Conservation (phyloP, 2,888 invertebrate genomes). For the Aleiodes testaceus region DNA sequence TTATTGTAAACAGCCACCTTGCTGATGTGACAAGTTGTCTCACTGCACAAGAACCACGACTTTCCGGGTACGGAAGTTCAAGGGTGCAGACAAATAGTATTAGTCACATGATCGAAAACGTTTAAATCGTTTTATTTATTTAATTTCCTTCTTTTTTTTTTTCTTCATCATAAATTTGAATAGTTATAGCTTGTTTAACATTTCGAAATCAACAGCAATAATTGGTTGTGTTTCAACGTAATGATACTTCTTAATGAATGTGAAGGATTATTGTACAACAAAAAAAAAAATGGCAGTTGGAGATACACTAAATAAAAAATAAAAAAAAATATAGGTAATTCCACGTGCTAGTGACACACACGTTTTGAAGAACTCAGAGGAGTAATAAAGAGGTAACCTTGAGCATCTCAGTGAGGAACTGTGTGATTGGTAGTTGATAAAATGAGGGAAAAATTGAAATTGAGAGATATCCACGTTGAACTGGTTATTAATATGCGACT, state of each 20-base stretch:
- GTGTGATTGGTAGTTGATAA: background rate
- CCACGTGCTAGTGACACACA: slow-evolving; percentile 18
- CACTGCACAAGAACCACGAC: slow-evolving; percentile 33
- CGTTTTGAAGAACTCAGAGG: slow-evolving; percentile 6
- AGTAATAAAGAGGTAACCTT: slow-evolving; percentile 6
- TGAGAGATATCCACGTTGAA: slow-evolving; percentile 43
- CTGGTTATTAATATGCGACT: slow-evolving; percentile 56
- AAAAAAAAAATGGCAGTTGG: too few relatives aligned
- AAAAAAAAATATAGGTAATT: slow-evolving; percentile 7
- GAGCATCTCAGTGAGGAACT: slow-evolving; percentile 2
- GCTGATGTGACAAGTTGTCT: slow-evolving; percentile 33
- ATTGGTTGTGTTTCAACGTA: background rate
- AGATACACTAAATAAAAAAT: too few relatives aligned
- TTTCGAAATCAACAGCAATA: background rate
- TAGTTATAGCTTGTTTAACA: background rate
- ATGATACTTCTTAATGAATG: background rate
- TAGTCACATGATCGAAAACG: slow-evolving; percentile 13
- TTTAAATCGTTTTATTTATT: slow-evolving; percentile 4
- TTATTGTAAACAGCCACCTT: slow-evolving; percentile 24
- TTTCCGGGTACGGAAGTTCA: slow-evolving; percentile 53
- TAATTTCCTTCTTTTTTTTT: background rate
- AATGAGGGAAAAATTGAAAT: slow-evolving; percentile 38
- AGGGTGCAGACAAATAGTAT: slow-evolving; percentile 40
- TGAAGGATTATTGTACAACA: too few relatives aligned
- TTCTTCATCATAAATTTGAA: slow-evolving; percentile 18